These are phyloP conservation scores for Semnornis frantzii DNA, from an alignment of 2,113 vertebrate species.

Conservation along the genomic window DNA sequence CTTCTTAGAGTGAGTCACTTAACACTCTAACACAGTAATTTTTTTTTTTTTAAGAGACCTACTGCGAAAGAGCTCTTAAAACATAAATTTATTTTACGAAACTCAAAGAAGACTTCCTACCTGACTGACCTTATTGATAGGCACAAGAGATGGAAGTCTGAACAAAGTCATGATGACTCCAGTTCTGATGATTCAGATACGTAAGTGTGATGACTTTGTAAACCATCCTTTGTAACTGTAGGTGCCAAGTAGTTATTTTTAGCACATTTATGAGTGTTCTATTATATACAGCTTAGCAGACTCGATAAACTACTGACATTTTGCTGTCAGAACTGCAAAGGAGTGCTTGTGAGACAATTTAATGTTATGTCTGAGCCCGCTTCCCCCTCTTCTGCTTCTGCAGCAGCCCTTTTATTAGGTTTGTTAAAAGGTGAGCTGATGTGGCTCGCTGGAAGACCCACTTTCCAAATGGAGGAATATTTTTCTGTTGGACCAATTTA, in stretches of 20 bases:
- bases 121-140: slow-evolving; percentile 93
- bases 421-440: background rate
- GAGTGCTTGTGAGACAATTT: background rate
- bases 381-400: background rate
- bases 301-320: background rate
- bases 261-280: background rate
- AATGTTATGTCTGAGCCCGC: background rate
- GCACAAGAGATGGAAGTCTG: slow-evolving; percentile 94
- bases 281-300: background rate
- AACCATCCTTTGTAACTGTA: background rate
- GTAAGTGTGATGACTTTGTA: slow-evolving; percentile 75
- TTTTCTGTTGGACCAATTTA: background rate
- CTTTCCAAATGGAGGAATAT: background rate
- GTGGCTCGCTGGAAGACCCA: background rate
- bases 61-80: slow-evolving; percentile 95
- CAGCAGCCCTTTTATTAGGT: background rate
- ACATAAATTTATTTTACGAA: slow-evolving; percentile 92
- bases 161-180: slow-evolving; percentile 87
- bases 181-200: slow-evolving; percentile 91
- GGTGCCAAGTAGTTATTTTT: background rate
- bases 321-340: background rate
- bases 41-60: slow-evolving; percentile 82
- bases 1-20: background rate
- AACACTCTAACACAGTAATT: background rate
- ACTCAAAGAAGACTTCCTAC: slow-evolving; percentile 94